Evolutionary conservation across 2,113 vertebrate genomes (phyloP).

Genomic region (Microcebus jonahi): DNA sequence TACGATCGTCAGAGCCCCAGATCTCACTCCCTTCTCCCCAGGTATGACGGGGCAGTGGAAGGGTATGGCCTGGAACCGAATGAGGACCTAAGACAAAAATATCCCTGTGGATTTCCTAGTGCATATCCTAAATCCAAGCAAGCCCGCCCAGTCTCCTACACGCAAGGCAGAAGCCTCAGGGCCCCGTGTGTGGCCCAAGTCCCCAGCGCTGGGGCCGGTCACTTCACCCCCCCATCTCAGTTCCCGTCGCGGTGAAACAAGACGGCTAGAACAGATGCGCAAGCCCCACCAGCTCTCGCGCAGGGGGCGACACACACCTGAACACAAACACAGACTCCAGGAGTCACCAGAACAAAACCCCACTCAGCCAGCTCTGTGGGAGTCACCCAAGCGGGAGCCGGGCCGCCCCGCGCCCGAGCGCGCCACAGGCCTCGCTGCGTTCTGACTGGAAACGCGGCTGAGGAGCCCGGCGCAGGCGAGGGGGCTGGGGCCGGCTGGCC

Average conservation of each 20-base stretch:
- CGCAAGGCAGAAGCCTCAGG: not conserved
- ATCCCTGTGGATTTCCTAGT: not conserved
- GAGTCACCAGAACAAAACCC: accelerated
- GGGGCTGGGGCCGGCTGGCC: accelerated
- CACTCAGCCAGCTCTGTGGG: accelerated
- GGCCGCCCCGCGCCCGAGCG: not conserved
- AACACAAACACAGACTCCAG: not conserved
- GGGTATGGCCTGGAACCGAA: not conserved
- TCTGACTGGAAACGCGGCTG: not conserved
- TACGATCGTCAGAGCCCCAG: not conserved
- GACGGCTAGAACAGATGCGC: accelerated
- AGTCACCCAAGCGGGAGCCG: not conserved
- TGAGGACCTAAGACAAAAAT: not conserved
- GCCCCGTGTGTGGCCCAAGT: not conserved
- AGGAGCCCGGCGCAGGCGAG: not conserved
- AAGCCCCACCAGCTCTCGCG: not conserved
- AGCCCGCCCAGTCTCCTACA: not conserved
- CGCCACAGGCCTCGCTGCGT: not conserved
- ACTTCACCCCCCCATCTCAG: accelerated
- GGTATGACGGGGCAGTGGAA: accelerated
- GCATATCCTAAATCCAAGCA: not conserved
- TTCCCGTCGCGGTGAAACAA: accelerated
- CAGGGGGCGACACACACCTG: not conserved
- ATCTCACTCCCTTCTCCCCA: not conserved
- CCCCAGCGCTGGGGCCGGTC: accelerated